Conservation (phyloP, 2,797 vertebrate species). For the Clarias laeviceps region DNA sequence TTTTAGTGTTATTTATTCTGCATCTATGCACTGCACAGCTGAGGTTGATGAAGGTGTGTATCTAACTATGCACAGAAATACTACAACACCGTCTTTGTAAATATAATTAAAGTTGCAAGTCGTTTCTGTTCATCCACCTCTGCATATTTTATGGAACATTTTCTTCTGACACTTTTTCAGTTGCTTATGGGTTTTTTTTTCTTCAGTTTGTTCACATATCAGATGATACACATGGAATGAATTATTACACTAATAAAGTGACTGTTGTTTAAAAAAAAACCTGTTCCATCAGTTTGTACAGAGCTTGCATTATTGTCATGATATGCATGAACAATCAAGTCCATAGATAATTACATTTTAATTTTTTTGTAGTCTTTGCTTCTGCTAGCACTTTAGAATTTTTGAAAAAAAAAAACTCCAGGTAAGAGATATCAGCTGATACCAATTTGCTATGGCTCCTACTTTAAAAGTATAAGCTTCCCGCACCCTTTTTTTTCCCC, state of each 20-base stretch:
- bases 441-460: not conserved
- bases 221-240: constrained; percentile 53
- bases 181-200: not conserved
- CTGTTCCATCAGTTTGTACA: not conserved
- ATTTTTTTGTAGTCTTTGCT: too few species aligned
- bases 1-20: constrained; percentile 54
- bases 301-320: not conserved
- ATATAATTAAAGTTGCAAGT: constrained; percentile 4
- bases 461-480: too few species aligned
- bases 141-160: constrained; percentile 27
- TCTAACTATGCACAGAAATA: constrained; percentile 56
- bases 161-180: constrained; percentile 36
- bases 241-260: constrained; percentile 58
- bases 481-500: too few species aligned
- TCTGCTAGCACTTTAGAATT: not conserved
- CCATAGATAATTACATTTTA: too few species aligned
- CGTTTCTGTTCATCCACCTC: not conserved
- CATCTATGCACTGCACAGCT: constrained; percentile 57
- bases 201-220: constrained; percentile 38
- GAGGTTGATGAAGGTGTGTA: constrained; percentile 56
- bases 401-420: not conserved
- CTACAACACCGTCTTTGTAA: constrained; percentile 29
- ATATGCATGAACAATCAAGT: not conserved
- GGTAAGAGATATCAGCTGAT: not conserved
- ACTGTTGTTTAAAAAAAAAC: constrained; percentile 1